Conservation (phyloP, 2,113 vertebrate species). For the Corythornis madagascariensis region DNA sequence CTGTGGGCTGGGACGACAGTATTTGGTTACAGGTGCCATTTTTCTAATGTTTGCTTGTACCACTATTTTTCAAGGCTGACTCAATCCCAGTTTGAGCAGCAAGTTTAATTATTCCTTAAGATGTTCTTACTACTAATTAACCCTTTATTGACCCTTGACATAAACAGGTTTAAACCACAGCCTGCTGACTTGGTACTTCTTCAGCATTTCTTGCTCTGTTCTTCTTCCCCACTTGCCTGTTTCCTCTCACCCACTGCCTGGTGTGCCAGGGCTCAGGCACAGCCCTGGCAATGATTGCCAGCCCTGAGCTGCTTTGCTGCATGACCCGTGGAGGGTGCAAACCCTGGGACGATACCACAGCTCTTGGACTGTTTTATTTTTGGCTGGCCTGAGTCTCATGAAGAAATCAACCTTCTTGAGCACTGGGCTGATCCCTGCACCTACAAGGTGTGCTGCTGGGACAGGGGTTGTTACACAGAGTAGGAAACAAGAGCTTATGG, state of each 20-base stretch:
- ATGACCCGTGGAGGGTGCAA: background rate
- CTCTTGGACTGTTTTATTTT: background rate
- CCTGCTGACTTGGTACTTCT: background rate
- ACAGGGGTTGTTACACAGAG: no score
- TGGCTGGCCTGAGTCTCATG: background rate
- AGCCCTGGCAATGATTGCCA: rapidly evolving
- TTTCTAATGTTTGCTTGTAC: no score
- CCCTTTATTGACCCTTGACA: no score
- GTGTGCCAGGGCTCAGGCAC: background rate
- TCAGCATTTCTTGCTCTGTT: background rate
- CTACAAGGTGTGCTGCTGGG: rapidly evolving
- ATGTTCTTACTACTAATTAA: no score
- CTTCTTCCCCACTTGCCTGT: background rate
- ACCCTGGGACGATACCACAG: rapidly evolving
- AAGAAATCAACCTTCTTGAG: background rate
- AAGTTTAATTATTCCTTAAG: no score
- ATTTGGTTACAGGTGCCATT: no score
- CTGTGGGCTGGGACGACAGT: background rate
- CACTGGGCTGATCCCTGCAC: background rate
- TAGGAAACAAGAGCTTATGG: background rate
- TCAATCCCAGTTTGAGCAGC: no score
- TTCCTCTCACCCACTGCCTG: background rate
- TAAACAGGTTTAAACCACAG: background rate
- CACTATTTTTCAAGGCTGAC: no score
- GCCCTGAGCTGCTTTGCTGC: rapidly evolving